A percentile compares a stretch with the other conserved stretches of the same genome.
Evolutionary conservation across 37 sponge, comb jelly and placozoan genomes (phyloP).

Genomic region (Diacarnus erythraeanus): DNA sequence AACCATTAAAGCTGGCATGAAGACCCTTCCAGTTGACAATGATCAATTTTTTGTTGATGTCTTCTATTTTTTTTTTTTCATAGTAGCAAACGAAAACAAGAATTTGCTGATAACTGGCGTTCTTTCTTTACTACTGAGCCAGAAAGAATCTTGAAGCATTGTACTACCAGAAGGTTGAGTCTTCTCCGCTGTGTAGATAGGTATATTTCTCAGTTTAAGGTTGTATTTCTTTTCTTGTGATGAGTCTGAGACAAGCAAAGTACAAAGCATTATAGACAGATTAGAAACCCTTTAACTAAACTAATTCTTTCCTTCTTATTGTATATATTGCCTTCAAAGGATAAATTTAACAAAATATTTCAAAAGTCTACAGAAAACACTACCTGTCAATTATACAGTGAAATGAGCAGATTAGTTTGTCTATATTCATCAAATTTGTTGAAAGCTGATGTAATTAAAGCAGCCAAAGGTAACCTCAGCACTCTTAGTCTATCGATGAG

Average conservation of each 20-base stretch:
- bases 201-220: too few relatives aligned
- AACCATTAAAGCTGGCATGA: too few relatives aligned
- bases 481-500: constrained; percentile 2
- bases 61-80: neutral
- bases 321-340: constrained; percentile 49
- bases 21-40: neutral
- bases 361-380: constrained; percentile 33
- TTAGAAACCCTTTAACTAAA: constrained; percentile 47
- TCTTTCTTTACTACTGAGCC: neutral
- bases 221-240: constrained; percentile 47
- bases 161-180: too few relatives aligned
- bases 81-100: neutral
- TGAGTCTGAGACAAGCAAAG: constrained; percentile 39
- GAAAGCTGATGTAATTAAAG: neutral
- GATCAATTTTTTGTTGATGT: neutral
- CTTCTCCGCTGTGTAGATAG: too few relatives aligned
- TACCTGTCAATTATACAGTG: constrained; percentile 44
- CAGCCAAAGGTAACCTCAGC: constrained; percentile 20
- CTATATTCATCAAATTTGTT: constrained; percentile 48
- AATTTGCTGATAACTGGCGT: neutral
- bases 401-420: constrained; percentile 22
- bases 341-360: constrained; percentile 24
- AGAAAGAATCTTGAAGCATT: too few relatives aligned
- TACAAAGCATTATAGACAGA: constrained; percentile 22
- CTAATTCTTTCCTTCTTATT: constrained; percentile 49